Conservation (phyloP, 2,888 invertebrate genomes). For the Ormia ochracea region DNA sequence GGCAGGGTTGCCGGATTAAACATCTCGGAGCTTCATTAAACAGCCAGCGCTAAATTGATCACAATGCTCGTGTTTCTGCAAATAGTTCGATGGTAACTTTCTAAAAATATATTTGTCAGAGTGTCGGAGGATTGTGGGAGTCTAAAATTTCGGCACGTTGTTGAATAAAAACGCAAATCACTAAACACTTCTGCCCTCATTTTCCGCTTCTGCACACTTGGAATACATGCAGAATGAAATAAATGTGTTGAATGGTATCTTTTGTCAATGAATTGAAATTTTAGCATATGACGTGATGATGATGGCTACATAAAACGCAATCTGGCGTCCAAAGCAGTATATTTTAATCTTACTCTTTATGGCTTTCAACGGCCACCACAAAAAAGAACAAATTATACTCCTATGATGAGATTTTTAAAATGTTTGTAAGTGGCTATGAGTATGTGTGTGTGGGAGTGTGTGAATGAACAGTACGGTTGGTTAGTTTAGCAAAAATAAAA, state of each 20-base stretch:
- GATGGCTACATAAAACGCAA: slow-evolving; percentile 34
- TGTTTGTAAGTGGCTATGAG: too few species aligned
- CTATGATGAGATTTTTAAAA: slow-evolving; percentile 7
- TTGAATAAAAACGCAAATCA: not conserved
- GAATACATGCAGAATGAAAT: slow-evolving; percentile 13
- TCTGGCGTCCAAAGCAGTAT: slow-evolving; percentile 34
- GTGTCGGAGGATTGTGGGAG: too few species aligned
- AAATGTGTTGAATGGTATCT: not conserved
- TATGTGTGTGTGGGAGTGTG: too few species aligned
- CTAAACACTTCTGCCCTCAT: not conserved
- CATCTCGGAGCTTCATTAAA: too few species aligned
- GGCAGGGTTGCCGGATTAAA: too few species aligned
- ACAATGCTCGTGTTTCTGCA: too few species aligned
- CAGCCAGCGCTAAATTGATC: too few species aligned
- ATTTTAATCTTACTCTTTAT: not conserved
- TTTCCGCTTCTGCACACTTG: not conserved
- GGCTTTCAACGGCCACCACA: not conserved
- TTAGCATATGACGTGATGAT: slow-evolving; percentile 15
- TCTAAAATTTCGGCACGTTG: not conserved
- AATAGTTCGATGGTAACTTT: too few species aligned
- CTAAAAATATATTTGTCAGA: too few species aligned
- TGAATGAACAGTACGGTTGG: slow-evolving; percentile 38
- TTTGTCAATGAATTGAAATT: not conserved
- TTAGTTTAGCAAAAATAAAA: slow-evolving; percentile 46
- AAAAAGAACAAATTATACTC: too few species aligned